These are phyloP conservation scores for Lerema accius DNA, from an alignment of 1,140 invertebrate species.

Conservation along the genomic window DNA sequence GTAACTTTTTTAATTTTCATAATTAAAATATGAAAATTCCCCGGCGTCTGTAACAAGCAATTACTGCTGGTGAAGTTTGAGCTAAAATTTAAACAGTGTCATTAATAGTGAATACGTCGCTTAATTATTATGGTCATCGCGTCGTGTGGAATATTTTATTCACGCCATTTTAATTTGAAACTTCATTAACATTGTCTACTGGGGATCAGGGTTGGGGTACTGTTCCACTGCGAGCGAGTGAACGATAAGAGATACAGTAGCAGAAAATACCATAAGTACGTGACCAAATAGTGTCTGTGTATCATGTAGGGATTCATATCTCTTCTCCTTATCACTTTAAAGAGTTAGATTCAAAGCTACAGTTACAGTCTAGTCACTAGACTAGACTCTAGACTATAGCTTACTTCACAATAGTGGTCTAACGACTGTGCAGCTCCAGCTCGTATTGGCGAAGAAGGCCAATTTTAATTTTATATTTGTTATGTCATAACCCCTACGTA, in stretches of 20 bases:
- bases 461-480: too few species aligned
- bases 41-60: constrained; percentile 8
- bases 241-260: background rate
- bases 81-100: constrained; percentile 15
- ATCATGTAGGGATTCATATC: too few species aligned
- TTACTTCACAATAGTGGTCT: too few species aligned
- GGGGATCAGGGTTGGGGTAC: background rate
- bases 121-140: constrained; percentile 22
- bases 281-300: too few species aligned
- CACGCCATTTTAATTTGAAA: constrained; percentile 23
- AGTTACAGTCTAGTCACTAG: too few species aligned
- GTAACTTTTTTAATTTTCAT: background rate
- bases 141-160: constrained; percentile 20
- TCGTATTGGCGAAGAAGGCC: too few species aligned
- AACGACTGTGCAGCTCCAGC: too few species aligned
- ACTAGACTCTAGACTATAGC: too few species aligned
- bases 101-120: constrained; percentile 17
- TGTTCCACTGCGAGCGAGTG: background rate
- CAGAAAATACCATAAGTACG: too few species aligned
- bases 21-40: background rate
- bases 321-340: too few species aligned
- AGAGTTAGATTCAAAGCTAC: too few species aligned
- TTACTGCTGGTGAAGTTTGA: constrained; percentile 2
- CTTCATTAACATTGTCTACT: constrained; percentile 22
- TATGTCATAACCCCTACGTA: too few species aligned